Base-by-base conservation (phyloP, 2,113 vertebrate species). In the Tachysurus fulvidraco region DNA sequence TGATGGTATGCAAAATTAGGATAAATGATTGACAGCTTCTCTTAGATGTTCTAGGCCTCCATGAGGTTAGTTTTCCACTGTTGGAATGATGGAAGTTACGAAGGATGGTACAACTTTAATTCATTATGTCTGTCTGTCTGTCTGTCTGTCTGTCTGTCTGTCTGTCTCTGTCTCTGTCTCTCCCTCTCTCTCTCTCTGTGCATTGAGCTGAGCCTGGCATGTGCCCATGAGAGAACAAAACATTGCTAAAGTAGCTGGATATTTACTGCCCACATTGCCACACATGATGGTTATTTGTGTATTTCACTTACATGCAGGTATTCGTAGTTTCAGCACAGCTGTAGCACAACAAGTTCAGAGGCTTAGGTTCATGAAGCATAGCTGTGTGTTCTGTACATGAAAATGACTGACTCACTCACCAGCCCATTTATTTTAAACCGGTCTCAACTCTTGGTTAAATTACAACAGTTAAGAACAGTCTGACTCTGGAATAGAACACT, bases 401-500 rank as follows among this genome's bases (percentile, higher is more conserved):
- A 12, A 73, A 82, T 55, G 69, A 55, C 69, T 77, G 86, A 87
- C 69, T 87, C 86, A 87, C 69, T 87, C 86, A 87, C 46, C 81
- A 55, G 19, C 5, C 6, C 57, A 30, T 23, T 41, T 52, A 64
- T 62, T 86, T 67, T 62, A 69, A 69, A 59, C 50, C 25, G 28
- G 50, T 60, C 28, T 79, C 55, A 21, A 55, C 30, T 69, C 44
- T 44, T 14, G 11, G 28, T 67, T 50, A 11, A 85, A 59, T 62
- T 46, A 67, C n/a, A 46, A 50, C 25, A 21, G 52, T 69, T 41
- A 59, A 25, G 41, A 86, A 69, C 46, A 21, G 14, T 41, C 85
- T 30, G 30, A 60, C 78, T 41, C 36, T n/a, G n/a, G 11, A 71
- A 71, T 16, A 46, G 36, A 69, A 50, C 12, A 65, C 59, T 14